A percentile compares a stretch with the other conserved stretches of the same genome.
Evolutionary conservation across 2,797 vertebrate species (phyloP).

Genomic region (Xenentodon cancila): DNA sequence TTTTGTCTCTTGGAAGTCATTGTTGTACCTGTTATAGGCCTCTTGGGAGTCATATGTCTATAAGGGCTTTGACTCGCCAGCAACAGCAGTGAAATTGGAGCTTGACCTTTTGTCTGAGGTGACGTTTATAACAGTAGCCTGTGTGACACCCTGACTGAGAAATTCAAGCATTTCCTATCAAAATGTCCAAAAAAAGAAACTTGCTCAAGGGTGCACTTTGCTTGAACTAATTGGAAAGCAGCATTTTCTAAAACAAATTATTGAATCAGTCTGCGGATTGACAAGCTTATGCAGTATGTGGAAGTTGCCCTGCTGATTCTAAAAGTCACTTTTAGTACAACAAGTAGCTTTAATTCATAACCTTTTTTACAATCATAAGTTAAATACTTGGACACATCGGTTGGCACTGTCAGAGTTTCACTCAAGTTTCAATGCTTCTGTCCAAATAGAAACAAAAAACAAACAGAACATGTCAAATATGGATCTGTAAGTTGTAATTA

Average conservation of each 20-base stretch:
- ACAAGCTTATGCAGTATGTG: background rate
- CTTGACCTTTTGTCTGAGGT: constrained; percentile 19
- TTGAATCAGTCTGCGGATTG: background rate
- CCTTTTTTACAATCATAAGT: background rate
- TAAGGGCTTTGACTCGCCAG: constrained; percentile 43
- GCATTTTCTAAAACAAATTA: background rate
- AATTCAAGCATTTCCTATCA: no score
- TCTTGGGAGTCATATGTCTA: constrained; percentile 51
- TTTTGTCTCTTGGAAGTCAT: constrained; percentile 41
- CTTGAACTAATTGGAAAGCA: background rate
- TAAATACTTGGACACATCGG: background rate
- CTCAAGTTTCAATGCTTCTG: no score
- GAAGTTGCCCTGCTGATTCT: background rate
- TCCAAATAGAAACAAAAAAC: no score
- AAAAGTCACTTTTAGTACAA: constrained; percentile 1
- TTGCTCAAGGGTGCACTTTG: constrained; percentile 1
- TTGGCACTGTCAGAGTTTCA: background rate
- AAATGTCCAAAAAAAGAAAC: background rate
- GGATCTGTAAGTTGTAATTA: no score
- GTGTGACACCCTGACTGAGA: background rate
- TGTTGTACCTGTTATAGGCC: constrained; percentile 38
- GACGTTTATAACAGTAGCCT: background rate
- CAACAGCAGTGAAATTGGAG: background rate
- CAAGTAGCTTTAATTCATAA: background rate
- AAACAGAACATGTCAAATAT: no score